Conservation (phyloP, 2,888 invertebrate species). For the Invenusta paracnida region DNA sequence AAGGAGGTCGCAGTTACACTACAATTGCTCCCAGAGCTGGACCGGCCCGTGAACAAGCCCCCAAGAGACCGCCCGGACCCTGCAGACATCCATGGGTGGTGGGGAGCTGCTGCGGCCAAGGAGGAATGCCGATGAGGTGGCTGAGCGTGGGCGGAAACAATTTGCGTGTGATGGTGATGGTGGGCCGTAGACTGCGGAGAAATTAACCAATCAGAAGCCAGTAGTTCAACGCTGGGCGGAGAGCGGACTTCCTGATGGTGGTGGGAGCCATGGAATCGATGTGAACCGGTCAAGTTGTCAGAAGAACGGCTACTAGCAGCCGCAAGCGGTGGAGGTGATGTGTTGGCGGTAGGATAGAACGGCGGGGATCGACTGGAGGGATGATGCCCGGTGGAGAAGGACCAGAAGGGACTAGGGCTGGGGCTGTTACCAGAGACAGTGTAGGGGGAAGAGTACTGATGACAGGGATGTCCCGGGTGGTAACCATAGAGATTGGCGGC, state of each 20-base stretch:
- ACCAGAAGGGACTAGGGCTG: not conserved
- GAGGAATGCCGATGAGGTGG: not conserved
- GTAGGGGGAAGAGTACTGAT: not conserved
- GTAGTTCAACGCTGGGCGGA: not conserved
- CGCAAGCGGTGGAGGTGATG: not conserved
- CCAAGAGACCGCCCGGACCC: not conserved
- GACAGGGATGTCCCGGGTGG: not conserved
- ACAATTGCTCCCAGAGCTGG: not conserved
- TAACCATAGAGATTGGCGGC: not conserved
- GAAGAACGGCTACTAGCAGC: not conserved
- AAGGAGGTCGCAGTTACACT: not conserved
- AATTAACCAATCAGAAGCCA: not conserved
- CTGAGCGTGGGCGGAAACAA: not conserved
- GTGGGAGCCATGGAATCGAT: not conserved
- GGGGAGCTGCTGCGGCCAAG: not conserved
- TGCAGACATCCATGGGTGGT: not conserved
- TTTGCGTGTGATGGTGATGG: not conserved
- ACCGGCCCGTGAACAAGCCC: not conserved
- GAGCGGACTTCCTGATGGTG: not conserved
- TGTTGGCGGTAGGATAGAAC: too few species aligned
- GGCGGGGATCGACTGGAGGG: too few species aligned
- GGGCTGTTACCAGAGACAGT: not conserved
- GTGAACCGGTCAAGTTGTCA: not conserved
- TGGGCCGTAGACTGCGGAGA: not conserved
- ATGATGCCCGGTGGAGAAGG: not conserved